phyloP scores from a whole-genome alignment of 1,140 invertebrate genomes.

The Portunus trituberculatus region DNA sequence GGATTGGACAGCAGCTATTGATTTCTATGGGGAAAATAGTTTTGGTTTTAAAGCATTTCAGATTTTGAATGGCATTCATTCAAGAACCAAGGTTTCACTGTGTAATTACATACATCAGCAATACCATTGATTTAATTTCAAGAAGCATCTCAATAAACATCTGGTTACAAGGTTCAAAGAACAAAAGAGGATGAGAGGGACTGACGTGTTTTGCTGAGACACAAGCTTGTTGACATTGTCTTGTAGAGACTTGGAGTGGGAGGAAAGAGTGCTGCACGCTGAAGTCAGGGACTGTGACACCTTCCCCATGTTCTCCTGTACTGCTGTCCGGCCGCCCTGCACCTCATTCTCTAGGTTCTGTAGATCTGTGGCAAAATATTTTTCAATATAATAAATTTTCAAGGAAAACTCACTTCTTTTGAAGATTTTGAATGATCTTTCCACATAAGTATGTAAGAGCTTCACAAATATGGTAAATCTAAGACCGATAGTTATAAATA shows the following conservation, averaged over 20 bases:
- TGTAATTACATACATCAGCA: too few relatives aligned
- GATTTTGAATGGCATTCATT: too few relatives aligned
- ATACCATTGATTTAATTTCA: too few relatives aligned
- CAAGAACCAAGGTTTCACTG: too few relatives aligned
- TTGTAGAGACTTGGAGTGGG: slow-evolving; percentile 59
- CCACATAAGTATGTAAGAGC: too few relatives aligned
- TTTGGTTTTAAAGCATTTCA: too few relatives aligned
- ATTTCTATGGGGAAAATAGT: too few relatives aligned
- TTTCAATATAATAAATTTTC: background rate
- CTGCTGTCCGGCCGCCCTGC: slow-evolving; percentile 52
- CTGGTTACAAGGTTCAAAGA: background rate
- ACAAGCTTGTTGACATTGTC: slow-evolving; percentile 60
- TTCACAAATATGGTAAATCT: too few relatives aligned
- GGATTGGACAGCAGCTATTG: background rate
- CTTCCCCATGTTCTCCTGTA: slow-evolving; percentile 58
- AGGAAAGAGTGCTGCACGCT: slow-evolving; percentile 44
- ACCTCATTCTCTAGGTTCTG: slow-evolving; percentile 68
- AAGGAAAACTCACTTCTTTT: background rate
- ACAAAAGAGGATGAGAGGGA: background rate
- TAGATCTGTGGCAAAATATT: slow-evolving; percentile 40
- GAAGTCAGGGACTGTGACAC: slow-evolving; percentile 48
- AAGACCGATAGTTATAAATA: too few relatives aligned
- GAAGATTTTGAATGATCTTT: too few relatives aligned
- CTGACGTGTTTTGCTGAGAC: slow-evolving; percentile 62
- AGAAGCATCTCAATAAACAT: too few relatives aligned